A percentile compares a stretch with the other conserved stretches of the same genome.
phyloP scores from a whole-genome alignment of 2,797 vertebrate species.

The Anisognathus igniventris region DNA sequence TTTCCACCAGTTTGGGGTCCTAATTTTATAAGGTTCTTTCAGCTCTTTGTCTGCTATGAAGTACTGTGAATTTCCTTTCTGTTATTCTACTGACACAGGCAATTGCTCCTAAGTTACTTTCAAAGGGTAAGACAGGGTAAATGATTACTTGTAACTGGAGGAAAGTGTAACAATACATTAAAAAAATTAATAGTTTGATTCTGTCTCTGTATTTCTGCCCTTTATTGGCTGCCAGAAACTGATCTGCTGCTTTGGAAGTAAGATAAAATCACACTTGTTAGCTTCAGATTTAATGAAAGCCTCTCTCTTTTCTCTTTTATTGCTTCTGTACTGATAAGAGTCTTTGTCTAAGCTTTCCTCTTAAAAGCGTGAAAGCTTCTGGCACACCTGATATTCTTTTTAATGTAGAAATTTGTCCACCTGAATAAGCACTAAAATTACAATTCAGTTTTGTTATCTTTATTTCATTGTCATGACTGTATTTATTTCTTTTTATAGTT shows the following conservation, averaged over 20 bases:
- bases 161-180: background rate
- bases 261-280: constrained; percentile 15
- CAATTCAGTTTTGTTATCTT: background rate
- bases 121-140: background rate
- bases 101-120: background rate
- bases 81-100: background rate
- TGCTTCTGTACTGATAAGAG: background rate
- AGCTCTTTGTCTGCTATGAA: constrained; percentile 27
- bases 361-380: background rate
- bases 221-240: background rate
- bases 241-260: background rate
- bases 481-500: background rate
- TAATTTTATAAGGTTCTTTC: constrained; percentile 28
- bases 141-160: background rate
- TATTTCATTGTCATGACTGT: background rate
- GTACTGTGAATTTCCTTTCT: background rate
- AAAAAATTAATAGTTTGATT: background rate
- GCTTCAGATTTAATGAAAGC: background rate
- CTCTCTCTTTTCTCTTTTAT: background rate
- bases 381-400: background rate
- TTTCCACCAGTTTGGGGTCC: background rate
- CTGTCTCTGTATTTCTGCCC: background rate
- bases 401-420: background rate
- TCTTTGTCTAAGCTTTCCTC: background rate
- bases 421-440: background rate